Evolutionary conservation across 2,888 invertebrate species (phyloP), one percentile per base, ranked within the genome.

Genomic region (Lacanobia wlatinum): DNA sequence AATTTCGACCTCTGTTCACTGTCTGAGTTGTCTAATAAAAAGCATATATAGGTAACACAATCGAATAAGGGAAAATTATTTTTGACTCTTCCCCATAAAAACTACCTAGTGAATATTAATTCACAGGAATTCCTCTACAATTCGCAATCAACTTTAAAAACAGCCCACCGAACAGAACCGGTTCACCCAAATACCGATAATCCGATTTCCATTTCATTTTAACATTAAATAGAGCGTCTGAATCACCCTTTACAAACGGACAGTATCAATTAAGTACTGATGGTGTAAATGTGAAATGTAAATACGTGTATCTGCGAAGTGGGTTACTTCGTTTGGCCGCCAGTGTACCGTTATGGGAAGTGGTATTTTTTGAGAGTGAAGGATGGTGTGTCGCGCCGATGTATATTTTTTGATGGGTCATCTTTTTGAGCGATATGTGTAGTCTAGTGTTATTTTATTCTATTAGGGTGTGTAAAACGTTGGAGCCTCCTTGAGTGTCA

Each of bases 261-360:
- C 87, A 72, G 84, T 88, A 90, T 89, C 90, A 92, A 92, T 92
- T 91, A 91, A 88, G 88, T 84, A 87, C 87, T 80, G 71, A 84
- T 80, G 82, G 87, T 85, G 87, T 87, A 84, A 91, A 91, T 88
- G 89, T 83, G 85, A 84, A 90, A 87, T 89, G 92, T 89, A 92
- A 92, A 92, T 88, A 90, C 70, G 71, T 74, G 72, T 84, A 76
- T 87, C 87, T 76, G 75, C 66, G 58, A 72, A 87, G 76, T 88
- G 80, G 87, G 87, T 87, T 87, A 84, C 73, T 80, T 63, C 73
- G 74, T 70, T 76, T 61, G 50, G 58, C 72, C 64, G 50, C 9
- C 21, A 83, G 55, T 70, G 68, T 71, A 67, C 69, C 40, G 68
- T 70, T 82, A 71, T 70, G 56, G 59, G 63, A 61, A 65, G 67